Base-by-base conservation (phyloP, 2,888 invertebrate genomes). In the Dendrolimus pini region DNA sequence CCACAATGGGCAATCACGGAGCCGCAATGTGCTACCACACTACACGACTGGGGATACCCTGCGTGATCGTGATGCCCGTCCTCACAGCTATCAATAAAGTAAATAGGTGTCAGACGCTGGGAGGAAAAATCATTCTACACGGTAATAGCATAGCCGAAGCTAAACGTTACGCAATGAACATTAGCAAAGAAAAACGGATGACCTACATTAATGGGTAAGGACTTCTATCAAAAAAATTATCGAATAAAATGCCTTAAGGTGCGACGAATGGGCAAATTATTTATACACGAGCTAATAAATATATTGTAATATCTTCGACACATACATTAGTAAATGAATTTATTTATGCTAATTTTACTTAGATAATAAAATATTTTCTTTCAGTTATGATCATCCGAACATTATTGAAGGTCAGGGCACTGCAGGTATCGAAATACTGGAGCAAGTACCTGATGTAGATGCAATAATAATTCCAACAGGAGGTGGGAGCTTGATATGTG, bases 371-470 rank as follows among this genome's bases (percentile, higher is more conserved):
- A 6, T 30, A 6, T 54, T 54, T 54, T 3, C 1, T 65, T 58
- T n/a, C 79, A 96, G 97, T 2, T 98, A 95, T 75, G 98, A 99
- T 82, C 97, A 98, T 80, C 98, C 98, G 0, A 93, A 97, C 74
- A 95, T 98, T 54, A 94, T 99, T 85, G 97, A 98, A 56, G 98
- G 98, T 0, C 98, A 98, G 82, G 98, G 98, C 1, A 97, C 98
- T 0, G 92, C 97, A 73, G 98, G 97, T n/a, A 86, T 98, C 68
- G 98, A 99, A 84, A 96, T 98, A 57, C 82, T 97, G 30, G 98
- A 98, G 71, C 96, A 98, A 83, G 94, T 98, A 0, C 93, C 94
- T 0, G 91, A 94, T 57, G 93, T 97, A 7, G 98, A 99, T 80
- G 98, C 98, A 0, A 93, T 98, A 55, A 87, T 99, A 8, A 93